Percentiles rank a stretch among this genome's conserved stretches.
Conservation (phyloP, 2,888 invertebrate species). For the Melanostoma scalare region DNA sequence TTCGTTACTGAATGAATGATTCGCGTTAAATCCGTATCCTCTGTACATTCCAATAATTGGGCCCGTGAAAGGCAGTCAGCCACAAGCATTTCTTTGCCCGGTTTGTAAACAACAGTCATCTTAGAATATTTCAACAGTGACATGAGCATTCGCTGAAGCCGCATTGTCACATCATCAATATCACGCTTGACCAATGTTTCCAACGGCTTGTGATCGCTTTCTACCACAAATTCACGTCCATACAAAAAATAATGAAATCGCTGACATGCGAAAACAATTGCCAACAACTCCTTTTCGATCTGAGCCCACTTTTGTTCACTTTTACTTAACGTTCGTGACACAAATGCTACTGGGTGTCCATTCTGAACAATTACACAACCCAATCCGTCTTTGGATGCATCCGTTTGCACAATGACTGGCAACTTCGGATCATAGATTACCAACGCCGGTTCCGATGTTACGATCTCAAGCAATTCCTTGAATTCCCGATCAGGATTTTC, state of each 20-base stretch:
- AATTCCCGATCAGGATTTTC: conserved; percentile 51
- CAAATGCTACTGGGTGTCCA: conserved; percentile 21
- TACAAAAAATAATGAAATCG: conserved; percentile 40
- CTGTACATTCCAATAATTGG: conserved; percentile 49
- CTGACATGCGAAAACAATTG: conserved; percentile 75
- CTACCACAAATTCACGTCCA: conserved; percentile 74
- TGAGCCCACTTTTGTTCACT: conserved; percentile 75
- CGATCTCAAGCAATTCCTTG: conserved; percentile 21
- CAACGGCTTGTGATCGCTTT: conserved; percentile 78
- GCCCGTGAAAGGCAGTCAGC: conserved; percentile 75
- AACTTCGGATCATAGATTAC: conserved; percentile 37
- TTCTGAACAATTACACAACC: conserved; percentile 28
- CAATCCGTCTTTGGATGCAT: conserved; percentile 34
- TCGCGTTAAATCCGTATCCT: conserved; percentile 30
- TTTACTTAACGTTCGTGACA: conserved; percentile 20
- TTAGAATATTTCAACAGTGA: conserved; percentile 41
- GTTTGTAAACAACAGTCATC: conserved; percentile 34
- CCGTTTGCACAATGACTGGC: conserved; percentile 31
- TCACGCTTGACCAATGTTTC: conserved; percentile 40
- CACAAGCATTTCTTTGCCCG: conserved; percentile 69
- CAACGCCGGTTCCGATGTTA: conserved; percentile 44
- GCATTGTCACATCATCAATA: conserved; percentile 38
- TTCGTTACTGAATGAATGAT: conserved; percentile 23
- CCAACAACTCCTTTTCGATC: conserved; percentile 79
- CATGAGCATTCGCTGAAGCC: conserved; percentile 44